A percentile compares a stretch with the other conserved stretches of the same genome.
Evolutionary conservation across 2,888 invertebrate genomes (phyloP).

Genomic region (Sminthurides aquaticus): DNA sequence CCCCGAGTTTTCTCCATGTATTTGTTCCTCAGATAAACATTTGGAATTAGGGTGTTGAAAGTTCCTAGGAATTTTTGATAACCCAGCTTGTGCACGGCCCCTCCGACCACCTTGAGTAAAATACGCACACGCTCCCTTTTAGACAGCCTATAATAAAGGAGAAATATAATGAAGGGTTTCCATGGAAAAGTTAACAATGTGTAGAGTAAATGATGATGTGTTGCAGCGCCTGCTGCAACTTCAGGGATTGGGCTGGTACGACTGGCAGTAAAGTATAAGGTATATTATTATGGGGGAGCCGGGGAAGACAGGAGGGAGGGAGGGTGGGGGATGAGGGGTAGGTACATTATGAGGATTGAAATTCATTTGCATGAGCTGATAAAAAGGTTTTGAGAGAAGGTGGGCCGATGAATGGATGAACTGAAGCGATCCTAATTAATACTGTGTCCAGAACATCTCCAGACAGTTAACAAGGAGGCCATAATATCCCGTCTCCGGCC

Average conservation of each 20-base stretch:
- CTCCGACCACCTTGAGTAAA: neutral
- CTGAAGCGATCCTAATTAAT: conserved; percentile 17
- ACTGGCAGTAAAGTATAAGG: no score
- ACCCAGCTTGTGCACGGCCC: no score
- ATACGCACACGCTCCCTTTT: neutral
- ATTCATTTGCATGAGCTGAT: conserved; percentile 22
- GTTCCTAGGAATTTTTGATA: neutral
- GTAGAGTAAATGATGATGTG: neutral
- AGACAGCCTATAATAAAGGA: neutral
- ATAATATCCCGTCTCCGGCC: no score
- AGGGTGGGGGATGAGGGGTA: no score
- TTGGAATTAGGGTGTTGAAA: neutral
- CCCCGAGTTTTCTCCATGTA: no score
- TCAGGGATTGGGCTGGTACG: neutral
- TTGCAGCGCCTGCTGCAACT: neutral
- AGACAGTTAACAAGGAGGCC: neutral
- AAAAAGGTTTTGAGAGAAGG: neutral
- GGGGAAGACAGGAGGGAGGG: neutral
- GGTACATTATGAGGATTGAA: neutral
- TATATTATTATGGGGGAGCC: no score
- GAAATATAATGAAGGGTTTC: neutral
- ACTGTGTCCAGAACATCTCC: conserved; percentile 1
- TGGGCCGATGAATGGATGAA: conserved; percentile 8
- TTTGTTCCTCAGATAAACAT: no score
- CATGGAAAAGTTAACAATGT: neutral